These are phyloP conservation scores for Eupeodes latifasciatus DNA, from an alignment of 2,888 invertebrate genomes.

Conservation along the genomic window DNA sequence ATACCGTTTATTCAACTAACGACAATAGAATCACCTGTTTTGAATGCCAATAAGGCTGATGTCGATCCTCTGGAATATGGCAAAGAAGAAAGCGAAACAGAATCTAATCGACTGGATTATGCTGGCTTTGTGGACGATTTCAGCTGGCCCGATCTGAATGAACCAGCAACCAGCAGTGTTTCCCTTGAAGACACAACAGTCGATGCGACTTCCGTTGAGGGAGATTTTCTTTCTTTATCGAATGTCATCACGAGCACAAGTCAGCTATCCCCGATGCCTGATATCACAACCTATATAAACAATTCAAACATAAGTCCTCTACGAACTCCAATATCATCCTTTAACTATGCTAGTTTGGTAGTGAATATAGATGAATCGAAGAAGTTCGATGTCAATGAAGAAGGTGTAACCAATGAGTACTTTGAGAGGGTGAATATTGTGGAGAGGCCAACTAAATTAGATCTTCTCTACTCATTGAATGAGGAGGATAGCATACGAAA, in stretches of 20 bases:
- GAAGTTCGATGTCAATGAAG: slow-evolving; percentile 81
- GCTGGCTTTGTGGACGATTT: slow-evolving; percentile 72
- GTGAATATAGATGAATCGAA: slow-evolving; percentile 67
- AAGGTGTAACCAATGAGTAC: slow-evolving; percentile 84
- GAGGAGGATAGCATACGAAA: slow-evolving; percentile 79
- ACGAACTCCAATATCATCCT: slow-evolving; percentile 78
- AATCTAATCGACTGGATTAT: slow-evolving; percentile 79
- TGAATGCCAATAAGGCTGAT: slow-evolving; percentile 79
- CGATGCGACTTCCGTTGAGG: slow-evolving; percentile 40
- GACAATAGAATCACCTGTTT: slow-evolving; percentile 79
- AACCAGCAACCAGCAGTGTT: slow-evolving; percentile 70
- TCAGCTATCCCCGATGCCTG: slow-evolving; percentile 80
- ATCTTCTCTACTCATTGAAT: slow-evolving; percentile 81
- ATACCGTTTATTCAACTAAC: slow-evolving; percentile 82
- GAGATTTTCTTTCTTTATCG: slow-evolving; percentile 49
- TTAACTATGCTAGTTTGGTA: slow-evolving; percentile 78
- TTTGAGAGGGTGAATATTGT: slow-evolving; percentile 83
- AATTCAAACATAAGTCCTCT: slow-evolving; percentile 79
- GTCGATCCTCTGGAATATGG: slow-evolving; percentile 53
- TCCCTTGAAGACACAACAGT: slow-evolving; percentile 45
- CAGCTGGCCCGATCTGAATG: slow-evolving; percentile 77
- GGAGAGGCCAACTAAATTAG: slow-evolving; percentile 82
- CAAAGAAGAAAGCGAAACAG: slow-evolving; percentile 80
- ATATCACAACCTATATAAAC: slow-evolving; percentile 78
- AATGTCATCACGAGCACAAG: slow-evolving; percentile 79